Evolutionary conservation across 53 echinoderm and acorn worm species (phyloP).

Genomic region (Paracentrotus lividus): DNA sequence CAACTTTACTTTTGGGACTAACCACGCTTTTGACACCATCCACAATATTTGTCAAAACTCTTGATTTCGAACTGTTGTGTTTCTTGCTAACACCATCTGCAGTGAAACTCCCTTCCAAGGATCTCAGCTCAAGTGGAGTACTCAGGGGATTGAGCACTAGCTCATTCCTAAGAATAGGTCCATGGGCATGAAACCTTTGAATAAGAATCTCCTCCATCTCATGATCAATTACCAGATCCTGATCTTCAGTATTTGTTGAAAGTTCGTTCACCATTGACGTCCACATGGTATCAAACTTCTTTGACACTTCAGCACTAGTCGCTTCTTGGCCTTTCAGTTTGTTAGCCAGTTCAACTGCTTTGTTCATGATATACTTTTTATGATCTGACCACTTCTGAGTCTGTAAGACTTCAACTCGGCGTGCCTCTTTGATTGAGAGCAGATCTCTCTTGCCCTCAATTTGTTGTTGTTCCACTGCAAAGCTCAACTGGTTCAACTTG

Average conservation of each 20-base stretch:
- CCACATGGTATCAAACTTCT: background rate
- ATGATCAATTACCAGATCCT: background rate
- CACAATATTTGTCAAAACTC: background rate
- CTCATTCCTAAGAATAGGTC: background rate
- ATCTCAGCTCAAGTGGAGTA: background rate
- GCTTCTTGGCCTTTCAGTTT: background rate
- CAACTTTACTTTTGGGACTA: background rate
- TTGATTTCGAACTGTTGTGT: background rate
- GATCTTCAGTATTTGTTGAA: background rate
- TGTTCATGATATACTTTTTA: background rate
- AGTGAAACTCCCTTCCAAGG: background rate
- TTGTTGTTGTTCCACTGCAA: background rate
- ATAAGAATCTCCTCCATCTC: background rate
- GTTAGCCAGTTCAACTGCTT: too few species aligned
- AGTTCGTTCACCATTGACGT: background rate
- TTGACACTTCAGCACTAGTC: background rate
- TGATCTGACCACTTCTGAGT: background rate
- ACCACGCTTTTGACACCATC: background rate
- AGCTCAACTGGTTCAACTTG: background rate
- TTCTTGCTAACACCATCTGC: background rate
- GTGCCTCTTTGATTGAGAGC: constrained; percentile 16
- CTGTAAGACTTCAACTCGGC: background rate
- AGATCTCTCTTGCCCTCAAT: background rate
- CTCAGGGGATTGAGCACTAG: background rate
- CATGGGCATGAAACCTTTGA: background rate